Evolutionary conservation across 2,797 vertebrate species (phyloP).

Genomic region (Kryptopterus vitreolus): DNA sequence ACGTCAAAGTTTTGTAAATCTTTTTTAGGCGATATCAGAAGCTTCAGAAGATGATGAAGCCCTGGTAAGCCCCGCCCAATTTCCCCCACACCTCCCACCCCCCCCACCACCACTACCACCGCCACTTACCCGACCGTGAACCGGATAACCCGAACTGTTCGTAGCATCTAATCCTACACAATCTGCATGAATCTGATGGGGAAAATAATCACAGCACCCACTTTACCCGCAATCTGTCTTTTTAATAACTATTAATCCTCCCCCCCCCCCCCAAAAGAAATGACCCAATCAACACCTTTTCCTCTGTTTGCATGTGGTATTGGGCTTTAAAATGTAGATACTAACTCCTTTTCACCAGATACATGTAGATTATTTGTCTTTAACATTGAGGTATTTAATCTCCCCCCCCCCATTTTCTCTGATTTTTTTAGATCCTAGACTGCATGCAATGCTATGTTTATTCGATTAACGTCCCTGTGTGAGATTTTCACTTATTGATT

Average conservation of each 20-base stretch:
- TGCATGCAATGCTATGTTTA: not conserved
- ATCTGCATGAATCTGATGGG: slow-evolving; percentile 80
- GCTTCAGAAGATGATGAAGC: slow-evolving; percentile 99
- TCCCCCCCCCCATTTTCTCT: not conserved
- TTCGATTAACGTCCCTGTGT: not conserved
- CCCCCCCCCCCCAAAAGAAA: slow-evolving; percentile 39
- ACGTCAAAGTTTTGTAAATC: slow-evolving; percentile 84
- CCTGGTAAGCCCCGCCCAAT: slow-evolving; percentile 98
- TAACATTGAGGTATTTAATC: not conserved
- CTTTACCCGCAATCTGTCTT: slow-evolving; percentile 52
- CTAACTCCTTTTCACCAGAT: slow-evolving; percentile 37
- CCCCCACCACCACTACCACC: too few species aligned
- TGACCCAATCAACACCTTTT: slow-evolving; percentile 54
- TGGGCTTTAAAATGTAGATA: slow-evolving; percentile 54
- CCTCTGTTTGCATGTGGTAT: slow-evolving; percentile 71
- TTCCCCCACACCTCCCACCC: too few species aligned
- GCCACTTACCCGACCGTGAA: slow-evolving; percentile 34
- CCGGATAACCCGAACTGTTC: slow-evolving; percentile 71
- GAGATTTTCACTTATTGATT: too few species aligned
- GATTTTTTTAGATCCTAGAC: not conserved
- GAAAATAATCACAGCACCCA: slow-evolving; percentile 43
- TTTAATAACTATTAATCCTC: slow-evolving; percentile 50
- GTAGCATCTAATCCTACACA: slow-evolving; percentile 71
- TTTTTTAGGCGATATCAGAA: slow-evolving; percentile 99
- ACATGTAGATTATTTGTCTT: not conserved